Conservation (phyloP, 2,888 invertebrate genomes). For the Diarsia mendica region DNA sequence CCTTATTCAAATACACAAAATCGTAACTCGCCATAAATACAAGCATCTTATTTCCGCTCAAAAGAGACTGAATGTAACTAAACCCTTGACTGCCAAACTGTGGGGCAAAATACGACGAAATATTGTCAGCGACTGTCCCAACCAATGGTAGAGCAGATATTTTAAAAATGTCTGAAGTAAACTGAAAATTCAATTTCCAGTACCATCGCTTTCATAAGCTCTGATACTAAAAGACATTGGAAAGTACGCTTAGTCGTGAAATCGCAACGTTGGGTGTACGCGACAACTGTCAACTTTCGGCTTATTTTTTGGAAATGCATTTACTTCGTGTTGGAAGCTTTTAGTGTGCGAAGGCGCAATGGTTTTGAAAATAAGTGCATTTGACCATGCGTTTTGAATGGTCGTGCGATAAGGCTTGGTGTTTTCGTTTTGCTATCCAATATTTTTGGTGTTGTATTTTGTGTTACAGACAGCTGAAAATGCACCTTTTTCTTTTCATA, state of each 20-base stretch:
- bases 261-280: slow-evolving; percentile 42
- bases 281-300: slow-evolving; percentile 54
- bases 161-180: slow-evolving; percentile 58
- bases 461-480: neutral
- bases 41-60: slow-evolving; percentile 44
- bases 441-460: neutral
- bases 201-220: slow-evolving; percentile 58
- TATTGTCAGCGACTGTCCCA: slow-evolving; percentile 40
- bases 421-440: neutral
- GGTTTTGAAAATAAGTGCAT: slow-evolving; percentile 37
- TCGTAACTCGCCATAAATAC: slow-evolving; percentile 2
- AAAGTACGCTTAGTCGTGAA: slow-evolving; percentile 58
- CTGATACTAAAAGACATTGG: slow-evolving; percentile 55
- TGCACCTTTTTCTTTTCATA: neutral
- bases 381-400: slow-evolving; percentile 17
- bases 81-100: slow-evolving; percentile 16
- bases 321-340: slow-evolving; percentile 42
- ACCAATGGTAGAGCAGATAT: slow-evolving; percentile 38
- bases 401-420: neutral
- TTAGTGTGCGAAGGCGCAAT: slow-evolving; percentile 41
- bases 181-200: slow-evolving; percentile 65
- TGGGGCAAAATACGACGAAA: slow-evolving; percentile 35
- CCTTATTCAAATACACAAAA: neutral
- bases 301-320: slow-evolving; percentile 54
- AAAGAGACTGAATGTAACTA: slow-evolving; percentile 35